These are phyloP conservation scores for Tachyglossus aculeatus DNA, from an alignment of 2,797 vertebrate species.

Conservation along the genomic window DNA sequence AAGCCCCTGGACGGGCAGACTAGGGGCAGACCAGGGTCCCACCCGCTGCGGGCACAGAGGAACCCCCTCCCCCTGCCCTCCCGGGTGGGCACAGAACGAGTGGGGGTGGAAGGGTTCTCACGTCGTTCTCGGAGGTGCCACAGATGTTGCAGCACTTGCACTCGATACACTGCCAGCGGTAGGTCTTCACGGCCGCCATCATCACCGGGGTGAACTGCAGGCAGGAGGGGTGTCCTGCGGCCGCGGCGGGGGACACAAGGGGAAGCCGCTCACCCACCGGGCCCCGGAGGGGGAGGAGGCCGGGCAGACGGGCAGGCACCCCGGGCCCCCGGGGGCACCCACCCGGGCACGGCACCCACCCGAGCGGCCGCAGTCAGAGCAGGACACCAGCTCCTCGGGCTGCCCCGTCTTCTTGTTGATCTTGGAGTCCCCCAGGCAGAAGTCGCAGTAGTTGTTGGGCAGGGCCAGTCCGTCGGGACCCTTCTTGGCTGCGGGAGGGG, in stretches of 20 bases:
- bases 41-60: no score
- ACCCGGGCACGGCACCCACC: slow-evolving; percentile 65
- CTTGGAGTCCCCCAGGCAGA: slow-evolving; percentile 93
- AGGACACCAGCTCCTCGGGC: slow-evolving; percentile 93
- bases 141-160: slow-evolving; percentile 98
- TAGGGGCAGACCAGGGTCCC: no score
- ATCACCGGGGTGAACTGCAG: slow-evolving; percentile 95
- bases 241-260: not conserved
- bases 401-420: slow-evolving; percentile 94
- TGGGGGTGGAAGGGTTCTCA: slow-evolving; percentile 64
- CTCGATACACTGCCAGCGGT: slow-evolving; percentile 97
- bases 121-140: slow-evolving; percentile 94
- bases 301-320: not conserved
- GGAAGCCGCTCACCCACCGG: not conserved
- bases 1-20: no score
- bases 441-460: slow-evolving; percentile 96
- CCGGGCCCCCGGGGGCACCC: rapidly evolving
- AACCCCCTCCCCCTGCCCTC: no score
- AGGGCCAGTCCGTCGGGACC: slow-evolving; percentile 90
- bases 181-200: slow-evolving; percentile 97
- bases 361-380: slow-evolving; percentile 94
- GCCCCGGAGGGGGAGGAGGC: not conserved
- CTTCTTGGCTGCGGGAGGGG: slow-evolving; percentile 78
- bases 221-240: slow-evolving; percentile 92
- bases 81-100: not conserved